Conservation (phyloP, 2,888 invertebrate species). For the Perdita meconis region DNA sequence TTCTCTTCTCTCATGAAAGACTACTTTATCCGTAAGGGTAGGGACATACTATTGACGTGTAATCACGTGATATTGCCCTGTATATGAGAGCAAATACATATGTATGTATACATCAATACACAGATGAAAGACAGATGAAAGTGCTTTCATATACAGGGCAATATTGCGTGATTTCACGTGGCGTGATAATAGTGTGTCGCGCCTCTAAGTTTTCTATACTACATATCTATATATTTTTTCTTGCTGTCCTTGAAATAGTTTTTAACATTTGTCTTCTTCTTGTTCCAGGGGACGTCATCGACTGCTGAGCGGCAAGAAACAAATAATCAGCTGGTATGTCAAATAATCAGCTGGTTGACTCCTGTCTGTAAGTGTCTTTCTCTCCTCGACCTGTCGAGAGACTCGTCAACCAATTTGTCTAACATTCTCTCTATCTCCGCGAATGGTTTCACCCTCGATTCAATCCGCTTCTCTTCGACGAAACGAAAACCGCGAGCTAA, state of each 20-base stretch:
- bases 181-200: no score
- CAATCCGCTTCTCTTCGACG: neutral
- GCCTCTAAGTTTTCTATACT: no score
- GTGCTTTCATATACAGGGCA: no score
- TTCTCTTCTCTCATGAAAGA: no score
- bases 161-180: no score
- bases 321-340: slow-evolving; percentile 85
- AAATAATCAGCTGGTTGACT: slow-evolving; percentile 88
- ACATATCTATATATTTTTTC: neutral
- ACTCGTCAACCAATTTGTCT: slow-evolving; percentile 32
- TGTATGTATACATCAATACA: no score
- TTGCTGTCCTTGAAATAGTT: no score
- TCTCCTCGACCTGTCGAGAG: slow-evolving; percentile 52
- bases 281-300: slow-evolving; percentile 72
- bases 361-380: slow-evolving; percentile 87
- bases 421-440: slow-evolving; percentile 6
- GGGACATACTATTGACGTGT: no score
- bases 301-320: slow-evolving; percentile 71
- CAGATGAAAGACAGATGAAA: no score
- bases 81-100: no score
- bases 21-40: no score
- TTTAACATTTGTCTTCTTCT: neutral
- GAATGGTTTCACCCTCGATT: slow-evolving; percentile 11
- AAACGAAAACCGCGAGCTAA: neutral
- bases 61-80: no score